Evolutionary conservation across 2,113 vertebrate species (phyloP).

Genomic region (Cyanoderma ruficeps): DNA sequence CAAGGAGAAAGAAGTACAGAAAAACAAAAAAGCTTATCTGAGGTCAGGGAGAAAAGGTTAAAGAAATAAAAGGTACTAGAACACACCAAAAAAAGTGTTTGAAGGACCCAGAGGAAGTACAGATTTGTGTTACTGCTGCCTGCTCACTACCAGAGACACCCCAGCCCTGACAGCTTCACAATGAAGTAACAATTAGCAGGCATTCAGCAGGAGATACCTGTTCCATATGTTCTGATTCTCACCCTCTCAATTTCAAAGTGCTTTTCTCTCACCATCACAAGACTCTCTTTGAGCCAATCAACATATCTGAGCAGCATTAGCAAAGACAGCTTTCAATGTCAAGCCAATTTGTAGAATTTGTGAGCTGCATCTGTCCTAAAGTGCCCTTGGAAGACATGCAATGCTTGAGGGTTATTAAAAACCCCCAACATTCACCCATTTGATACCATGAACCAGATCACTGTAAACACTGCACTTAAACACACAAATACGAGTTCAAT

Average conservation of each 20-base stretch:
- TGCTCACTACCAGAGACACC: not conserved
- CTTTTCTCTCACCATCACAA: not conserved
- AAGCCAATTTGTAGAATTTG: not conserved
- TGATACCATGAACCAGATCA: not conserved
- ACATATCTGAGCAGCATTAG: not conserved
- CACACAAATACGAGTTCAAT: not conserved
- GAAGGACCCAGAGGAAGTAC: not conserved
- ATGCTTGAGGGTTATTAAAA: not conserved
- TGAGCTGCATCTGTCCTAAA: not conserved
- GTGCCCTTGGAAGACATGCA: not conserved
- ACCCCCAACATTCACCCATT: fast-evolving
- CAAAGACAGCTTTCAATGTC: not conserved
- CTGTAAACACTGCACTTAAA: not conserved
- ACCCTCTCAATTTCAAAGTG: not conserved
- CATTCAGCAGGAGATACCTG: not conserved
- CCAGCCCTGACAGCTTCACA: not conserved
- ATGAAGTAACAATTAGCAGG: not conserved
- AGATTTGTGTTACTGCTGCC: not conserved
- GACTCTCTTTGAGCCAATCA: not conserved
- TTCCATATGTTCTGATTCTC: not conserved
- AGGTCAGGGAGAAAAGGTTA: not conserved
- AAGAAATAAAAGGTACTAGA: not conserved
- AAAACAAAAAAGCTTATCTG: not conserved
- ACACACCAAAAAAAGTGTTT: not conserved
- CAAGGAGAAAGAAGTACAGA: not conserved